Percentiles rank a stretch among this genome's conserved stretches.
Evolutionary conservation across 2,888 invertebrate species (phyloP).

Genomic region (Pediacus dermestoides): DNA sequence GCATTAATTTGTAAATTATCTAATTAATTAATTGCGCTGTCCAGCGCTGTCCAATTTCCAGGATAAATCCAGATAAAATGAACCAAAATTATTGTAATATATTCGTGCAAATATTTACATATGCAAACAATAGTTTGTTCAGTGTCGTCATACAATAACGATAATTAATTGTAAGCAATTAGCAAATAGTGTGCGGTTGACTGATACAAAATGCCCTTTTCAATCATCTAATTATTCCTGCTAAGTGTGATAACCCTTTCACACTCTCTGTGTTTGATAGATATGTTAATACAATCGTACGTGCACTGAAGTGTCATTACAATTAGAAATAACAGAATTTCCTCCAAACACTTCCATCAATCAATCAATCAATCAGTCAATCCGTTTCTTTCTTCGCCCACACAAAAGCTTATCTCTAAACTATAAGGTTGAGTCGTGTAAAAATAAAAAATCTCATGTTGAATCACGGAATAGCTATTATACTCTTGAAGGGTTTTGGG

Average conservation of each 20-base stretch:
- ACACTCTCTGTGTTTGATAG: slow-evolving; percentile 47
- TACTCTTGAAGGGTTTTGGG: too few relatives aligned
- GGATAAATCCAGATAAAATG: too few relatives aligned
- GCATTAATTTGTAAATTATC: too few relatives aligned
- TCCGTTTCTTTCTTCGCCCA: too few relatives aligned
- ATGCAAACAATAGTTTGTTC: slow-evolving; percentile 42
- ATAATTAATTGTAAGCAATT: slow-evolving; percentile 49
- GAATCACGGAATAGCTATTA: too few relatives aligned
- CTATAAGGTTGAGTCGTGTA: too few relatives aligned
- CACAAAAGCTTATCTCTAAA: too few relatives aligned
- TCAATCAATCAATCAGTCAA: too few relatives aligned
- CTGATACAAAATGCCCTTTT: slow-evolving; percentile 51
- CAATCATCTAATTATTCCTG: slow-evolving; percentile 50
- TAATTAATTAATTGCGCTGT: too few relatives aligned
- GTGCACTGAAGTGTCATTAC: slow-evolving; percentile 32
- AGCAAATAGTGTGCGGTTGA: slow-evolving; percentile 50
- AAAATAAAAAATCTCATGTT: too few relatives aligned
- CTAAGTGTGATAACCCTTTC: slow-evolving; percentile 48
- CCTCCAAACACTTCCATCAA: too few relatives aligned
- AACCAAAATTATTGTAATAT: slow-evolving; percentile 6
- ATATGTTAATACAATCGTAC: slow-evolving; percentile 45
- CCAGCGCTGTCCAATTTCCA: too few relatives aligned
- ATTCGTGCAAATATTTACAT: slow-evolving; percentile 29
- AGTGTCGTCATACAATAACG: slow-evolving; percentile 43
- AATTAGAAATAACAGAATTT: slow-evolving; percentile 45